These are phyloP conservation scores for Leucophenga montana DNA, from an alignment of 2,888 invertebrate species.

Conservation along the genomic window DNA sequence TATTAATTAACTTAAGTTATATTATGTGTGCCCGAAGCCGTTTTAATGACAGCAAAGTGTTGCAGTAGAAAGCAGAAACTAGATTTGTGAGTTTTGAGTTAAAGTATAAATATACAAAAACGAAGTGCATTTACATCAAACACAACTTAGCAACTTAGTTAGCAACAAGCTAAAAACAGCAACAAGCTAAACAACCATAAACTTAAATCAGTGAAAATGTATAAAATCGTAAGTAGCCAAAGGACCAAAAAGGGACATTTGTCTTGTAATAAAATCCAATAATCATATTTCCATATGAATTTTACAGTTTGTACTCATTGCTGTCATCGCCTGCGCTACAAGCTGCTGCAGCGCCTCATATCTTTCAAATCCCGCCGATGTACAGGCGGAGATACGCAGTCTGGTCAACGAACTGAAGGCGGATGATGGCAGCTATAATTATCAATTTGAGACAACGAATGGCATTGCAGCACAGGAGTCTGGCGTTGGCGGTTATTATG, in stretches of 20 bases:
- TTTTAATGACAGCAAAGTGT: too few relatives aligned
- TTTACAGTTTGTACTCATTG: constrained; percentile 51
- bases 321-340: constrained; percentile 40
- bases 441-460: constrained; percentile 75
- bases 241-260: background rate
- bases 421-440: constrained; percentile 73
- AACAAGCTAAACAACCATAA: constrained; percentile 11
- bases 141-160: constrained; percentile 59
- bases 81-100: too few relatives aligned
- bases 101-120: constrained; percentile 10
- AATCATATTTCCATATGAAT: background rate
- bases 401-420: constrained; percentile 67
- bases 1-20: background rate
- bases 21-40: background rate
- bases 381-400: constrained; percentile 68
- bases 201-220: constrained; percentile 55
- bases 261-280: background rate
- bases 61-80: constrained; percentile 13
- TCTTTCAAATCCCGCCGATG: constrained; percentile 55
- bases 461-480: constrained; percentile 76
- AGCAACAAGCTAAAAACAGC: constrained; percentile 47
- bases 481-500: constrained; percentile 75
- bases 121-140: constrained; percentile 50
- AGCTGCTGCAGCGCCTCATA: constrained; percentile 25
- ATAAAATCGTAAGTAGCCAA: constrained; percentile 59